phyloP scores from a whole-genome alignment of 1,140 invertebrate species.

The Tetramorium alpestre region DNA sequence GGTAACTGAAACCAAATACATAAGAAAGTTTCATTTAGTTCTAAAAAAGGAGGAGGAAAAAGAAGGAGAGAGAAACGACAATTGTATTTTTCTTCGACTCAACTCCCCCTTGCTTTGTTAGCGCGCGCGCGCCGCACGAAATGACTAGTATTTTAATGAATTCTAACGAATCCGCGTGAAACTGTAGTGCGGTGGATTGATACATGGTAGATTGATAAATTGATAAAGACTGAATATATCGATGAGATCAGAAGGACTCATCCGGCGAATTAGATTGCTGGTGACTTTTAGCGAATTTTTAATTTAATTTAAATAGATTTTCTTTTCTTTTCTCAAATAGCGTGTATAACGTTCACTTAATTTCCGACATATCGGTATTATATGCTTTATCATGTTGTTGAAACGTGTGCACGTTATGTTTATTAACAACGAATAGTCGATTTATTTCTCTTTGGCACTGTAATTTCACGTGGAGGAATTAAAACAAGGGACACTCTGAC shows the following conservation, averaged over 20 bases:
- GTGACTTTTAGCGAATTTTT: constrained; percentile 23
- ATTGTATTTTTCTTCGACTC: constrained; percentile 39
- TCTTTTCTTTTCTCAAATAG: constrained; percentile 4
- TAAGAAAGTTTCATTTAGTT: constrained; percentile 23
- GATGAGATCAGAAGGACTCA: constrained; percentile 10
- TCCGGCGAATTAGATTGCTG: constrained; percentile 3
- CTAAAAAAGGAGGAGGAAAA: not conserved
- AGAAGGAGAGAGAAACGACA: not conserved
- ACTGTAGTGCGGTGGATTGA: constrained; percentile 42
- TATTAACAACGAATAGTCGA: not conserved
- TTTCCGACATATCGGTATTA: not conserved
- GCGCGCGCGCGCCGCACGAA: constrained; percentile 7
- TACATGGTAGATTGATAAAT: constrained; percentile 57
- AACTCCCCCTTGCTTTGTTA: constrained; percentile 14
- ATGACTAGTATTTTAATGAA: constrained; percentile 48
- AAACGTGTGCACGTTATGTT: constrained; percentile 31
- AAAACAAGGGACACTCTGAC: constrained; percentile 19
- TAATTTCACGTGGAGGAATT: constrained; percentile 59
- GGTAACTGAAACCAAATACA: not conserved
- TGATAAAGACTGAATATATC: constrained; percentile 69
- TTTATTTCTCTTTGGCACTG: constrained; percentile 27
- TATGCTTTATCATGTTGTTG: constrained; percentile 12
- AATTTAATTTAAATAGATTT: not conserved
- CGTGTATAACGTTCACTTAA: constrained; percentile 32
- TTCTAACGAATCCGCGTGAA: constrained; percentile 50